A percentile compares a stretch with the other conserved stretches of the same genome.
Evolutionary conservation across 2,888 invertebrate genomes (phyloP).

Genomic region (Lordiphosa andalusiaca): DNA sequence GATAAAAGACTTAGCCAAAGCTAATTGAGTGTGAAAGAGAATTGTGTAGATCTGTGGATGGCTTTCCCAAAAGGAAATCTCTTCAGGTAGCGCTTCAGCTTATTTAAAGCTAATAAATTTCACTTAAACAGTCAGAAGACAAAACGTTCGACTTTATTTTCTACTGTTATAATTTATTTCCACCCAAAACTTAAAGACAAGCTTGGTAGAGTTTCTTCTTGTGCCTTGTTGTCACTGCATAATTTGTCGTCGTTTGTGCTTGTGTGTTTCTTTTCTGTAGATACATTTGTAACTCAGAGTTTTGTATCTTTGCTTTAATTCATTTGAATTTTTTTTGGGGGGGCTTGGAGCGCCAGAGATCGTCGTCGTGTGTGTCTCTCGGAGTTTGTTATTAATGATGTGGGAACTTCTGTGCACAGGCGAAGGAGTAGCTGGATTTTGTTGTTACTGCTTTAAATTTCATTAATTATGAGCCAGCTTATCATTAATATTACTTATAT

Average conservation of each 20-base stretch:
- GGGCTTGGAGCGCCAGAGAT: conserved; percentile 28
- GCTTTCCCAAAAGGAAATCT: conserved; percentile 23
- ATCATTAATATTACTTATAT: conserved; percentile 61
- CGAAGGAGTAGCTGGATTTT: too few species aligned
- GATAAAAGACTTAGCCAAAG: conserved; percentile 30
- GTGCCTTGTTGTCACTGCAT: conserved; percentile 57
- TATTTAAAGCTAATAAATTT: conserved; percentile 64
- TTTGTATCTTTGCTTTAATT: conserved; percentile 44
- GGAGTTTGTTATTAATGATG: conserved; percentile 64
- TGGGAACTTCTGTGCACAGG: conserved; percentile 67
- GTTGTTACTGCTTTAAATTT: conserved; percentile 48
- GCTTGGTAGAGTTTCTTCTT: conserved; percentile 15
- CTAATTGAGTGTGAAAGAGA: conserved; percentile 75
- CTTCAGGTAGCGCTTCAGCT: conserved; percentile 51
- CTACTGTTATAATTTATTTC: conserved; percentile 74
- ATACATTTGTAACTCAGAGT: conserved; percentile 67
- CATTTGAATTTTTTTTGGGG: conserved; percentile 58
- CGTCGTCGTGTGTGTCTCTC: conserved; percentile 62
- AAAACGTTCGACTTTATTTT: conserved; percentile 67
- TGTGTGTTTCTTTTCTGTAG: conserved; percentile 46
- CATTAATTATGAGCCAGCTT: conserved; percentile 66
- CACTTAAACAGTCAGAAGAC: conserved; percentile 58
- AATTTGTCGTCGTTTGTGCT: conserved; percentile 65
- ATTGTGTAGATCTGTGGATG: conserved; percentile 9
- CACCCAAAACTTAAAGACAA: conserved; percentile 22